These are phyloP conservation scores for Tribolium freemani DNA, from an alignment of 2,888 invertebrate genomes.

Conservation along the genomic window DNA sequence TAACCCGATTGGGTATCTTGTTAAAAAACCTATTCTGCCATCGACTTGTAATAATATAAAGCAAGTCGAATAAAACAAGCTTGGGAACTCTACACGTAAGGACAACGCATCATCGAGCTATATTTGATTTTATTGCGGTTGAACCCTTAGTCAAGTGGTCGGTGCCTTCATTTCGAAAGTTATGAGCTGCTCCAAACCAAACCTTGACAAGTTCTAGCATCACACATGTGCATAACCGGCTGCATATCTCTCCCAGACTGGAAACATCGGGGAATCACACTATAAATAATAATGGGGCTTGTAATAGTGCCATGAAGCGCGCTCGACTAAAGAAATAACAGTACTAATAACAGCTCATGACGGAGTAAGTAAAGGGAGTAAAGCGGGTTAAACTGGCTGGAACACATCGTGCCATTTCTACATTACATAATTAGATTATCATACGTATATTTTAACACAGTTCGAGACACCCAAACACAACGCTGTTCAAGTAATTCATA, in stretches of 20 bases:
- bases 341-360: slow-evolving; percentile 11
- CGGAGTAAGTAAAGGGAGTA: background rate
- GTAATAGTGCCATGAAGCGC: background rate
- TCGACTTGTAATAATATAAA: background rate
- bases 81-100: background rate
- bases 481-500: too few species aligned
- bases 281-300: background rate
- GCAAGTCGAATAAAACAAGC: background rate
- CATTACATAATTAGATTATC: slow-evolving; percentile 11
- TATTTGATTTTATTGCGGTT: slow-evolving; percentile 11
- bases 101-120: slow-evolving; percentile 11
- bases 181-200: background rate
- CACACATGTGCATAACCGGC: background rate
- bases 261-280: background rate
- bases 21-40: background rate
- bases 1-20: background rate
- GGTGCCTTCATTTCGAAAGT: slow-evolving; percentile 1
- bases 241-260: background rate
- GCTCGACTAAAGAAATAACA: slow-evolving; percentile 15
- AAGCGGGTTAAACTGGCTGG: slow-evolving; percentile 13
- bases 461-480: background rate
- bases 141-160: background rate
- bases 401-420: background rate
- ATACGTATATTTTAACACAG: background rate
- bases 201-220: background rate